Base-by-base conservation (phyloP, 2,888 invertebrate genomes). In the Stramonita haemastoma region DNA sequence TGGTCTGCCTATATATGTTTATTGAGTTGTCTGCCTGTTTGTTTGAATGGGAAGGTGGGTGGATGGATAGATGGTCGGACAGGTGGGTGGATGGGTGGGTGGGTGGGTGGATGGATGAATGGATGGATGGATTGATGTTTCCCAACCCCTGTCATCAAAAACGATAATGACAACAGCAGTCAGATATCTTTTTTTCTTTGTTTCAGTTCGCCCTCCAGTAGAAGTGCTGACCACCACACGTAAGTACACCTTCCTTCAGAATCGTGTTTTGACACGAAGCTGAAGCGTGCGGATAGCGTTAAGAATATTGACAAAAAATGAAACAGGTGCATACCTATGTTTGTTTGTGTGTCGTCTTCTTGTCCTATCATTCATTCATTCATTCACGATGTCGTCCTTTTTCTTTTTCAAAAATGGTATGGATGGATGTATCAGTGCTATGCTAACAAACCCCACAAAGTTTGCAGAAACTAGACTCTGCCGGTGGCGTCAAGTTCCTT, bases 271-370 rank as follows among this genome's bases (percentile, higher is more conserved):
- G 29, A 19, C 32, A 32, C 5, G 77, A 79, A 32, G 15, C 32
- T 79, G 81, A 83, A 22, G 22, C 26, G 46, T 46, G 22, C 22
- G 26, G 22, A 6, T 46, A 36, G 46, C 26, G 13, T 22, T 83
- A 36, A 83, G 5, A 0, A 22, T 83, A 46, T 32, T 34, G 17
- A 66, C 34, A 73, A n/a, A 73, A 11, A 15, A 83, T 83, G 81
- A 83, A 83, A 83, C 81, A 83, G 81, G 81, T 83, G 81, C 81
- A 83, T 83, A 83, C 81, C 15, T 79, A 79, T 79, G 26, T 79
- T 34, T 46, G 46, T 46, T 46, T 66, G 66, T 66, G 46, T 83
- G 81, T 83, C 36, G 46, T 83, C 81, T 46, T 46, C 22, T 0
- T 29, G 81, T 83, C 11, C 2, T 83, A 19, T 46, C 22, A 11